Percentiles rank a stretch among this genome's conserved stretches.
Evolutionary conservation across 2,888 invertebrate species (phyloP).

Genomic region (Andrena camellia): DNA sequence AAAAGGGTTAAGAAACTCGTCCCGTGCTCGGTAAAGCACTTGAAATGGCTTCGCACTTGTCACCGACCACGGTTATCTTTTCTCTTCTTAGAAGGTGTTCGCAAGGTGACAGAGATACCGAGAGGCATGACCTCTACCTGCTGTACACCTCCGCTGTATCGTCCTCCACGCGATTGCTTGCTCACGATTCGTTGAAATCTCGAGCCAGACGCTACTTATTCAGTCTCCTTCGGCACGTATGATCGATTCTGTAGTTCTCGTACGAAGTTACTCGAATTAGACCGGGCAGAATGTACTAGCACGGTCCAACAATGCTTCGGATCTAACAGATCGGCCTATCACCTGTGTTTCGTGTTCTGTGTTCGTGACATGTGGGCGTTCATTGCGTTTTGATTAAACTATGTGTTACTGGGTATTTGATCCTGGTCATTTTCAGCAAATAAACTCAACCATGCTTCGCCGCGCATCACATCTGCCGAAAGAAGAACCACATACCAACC

Average conservation of each 20-base stretch:
- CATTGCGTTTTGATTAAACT: too few relatives aligned
- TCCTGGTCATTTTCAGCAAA: neutral
- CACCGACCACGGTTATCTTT: constrained; percentile 73
- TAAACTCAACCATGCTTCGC: neutral
- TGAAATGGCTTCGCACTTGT: constrained; percentile 77
- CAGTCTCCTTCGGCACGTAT: constrained; percentile 10
- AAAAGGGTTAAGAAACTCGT: constrained; percentile 47
- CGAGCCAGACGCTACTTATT: constrained; percentile 38
- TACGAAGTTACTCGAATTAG: neutral
- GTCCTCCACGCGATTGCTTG: constrained; percentile 74
- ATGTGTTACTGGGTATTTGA: too few relatives aligned
- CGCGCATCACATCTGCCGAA: neutral
- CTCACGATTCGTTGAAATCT: constrained; percentile 82
- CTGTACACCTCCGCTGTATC: constrained; percentile 61
- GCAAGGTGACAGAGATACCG: constrained; percentile 71
- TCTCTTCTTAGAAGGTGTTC: constrained; percentile 76
- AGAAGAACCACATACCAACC: neutral
- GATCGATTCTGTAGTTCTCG: constrained; percentile 15
- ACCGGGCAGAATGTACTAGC: neutral
- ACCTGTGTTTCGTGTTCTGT: too few relatives aligned
- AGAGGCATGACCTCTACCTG: constrained; percentile 74
- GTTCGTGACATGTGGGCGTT: too few relatives aligned
- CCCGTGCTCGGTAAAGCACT: constrained; percentile 41
- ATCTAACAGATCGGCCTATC: too few relatives aligned
- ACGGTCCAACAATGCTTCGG: too few relatives aligned